Conservation (phyloP, 2,797 vertebrate genomes). For the Graptemys geographica region DNA sequence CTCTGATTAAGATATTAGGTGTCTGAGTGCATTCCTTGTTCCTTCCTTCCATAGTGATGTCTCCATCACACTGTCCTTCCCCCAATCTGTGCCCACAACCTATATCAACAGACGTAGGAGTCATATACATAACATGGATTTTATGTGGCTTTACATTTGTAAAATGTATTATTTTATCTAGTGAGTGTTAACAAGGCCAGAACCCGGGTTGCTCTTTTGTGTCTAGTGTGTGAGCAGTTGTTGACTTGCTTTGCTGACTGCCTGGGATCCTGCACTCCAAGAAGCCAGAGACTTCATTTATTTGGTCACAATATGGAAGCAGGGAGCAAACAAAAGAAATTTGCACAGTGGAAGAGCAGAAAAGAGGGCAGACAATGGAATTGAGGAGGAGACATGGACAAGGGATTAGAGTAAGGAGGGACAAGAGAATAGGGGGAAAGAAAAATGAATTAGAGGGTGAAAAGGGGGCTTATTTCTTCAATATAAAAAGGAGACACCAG, state of each 20-base stretch:
- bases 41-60: neutral
- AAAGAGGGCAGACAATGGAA: neutral
- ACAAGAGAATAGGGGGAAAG: neutral
- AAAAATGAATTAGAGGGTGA: neutral
- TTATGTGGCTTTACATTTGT: neutral
- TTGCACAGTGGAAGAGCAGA: neutral
- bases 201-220: neutral
- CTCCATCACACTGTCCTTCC: neutral
- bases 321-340: neutral
- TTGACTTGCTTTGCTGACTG: neutral
- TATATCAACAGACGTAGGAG: neutral
- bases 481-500: neutral
- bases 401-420: neutral
- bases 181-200: neutral
- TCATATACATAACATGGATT: neutral
- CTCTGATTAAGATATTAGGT: neutral
- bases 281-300: neutral
- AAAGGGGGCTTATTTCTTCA: neutral
- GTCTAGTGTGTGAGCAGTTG: constrained; percentile 4
- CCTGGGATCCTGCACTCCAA: neutral
- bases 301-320: neutral
- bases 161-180: neutral
- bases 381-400: neutral
- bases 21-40: neutral
- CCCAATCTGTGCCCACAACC: neutral